Evolutionary conservation across 2,888 invertebrate genomes (phyloP).

Genomic region (Itoplectis maculator): DNA sequence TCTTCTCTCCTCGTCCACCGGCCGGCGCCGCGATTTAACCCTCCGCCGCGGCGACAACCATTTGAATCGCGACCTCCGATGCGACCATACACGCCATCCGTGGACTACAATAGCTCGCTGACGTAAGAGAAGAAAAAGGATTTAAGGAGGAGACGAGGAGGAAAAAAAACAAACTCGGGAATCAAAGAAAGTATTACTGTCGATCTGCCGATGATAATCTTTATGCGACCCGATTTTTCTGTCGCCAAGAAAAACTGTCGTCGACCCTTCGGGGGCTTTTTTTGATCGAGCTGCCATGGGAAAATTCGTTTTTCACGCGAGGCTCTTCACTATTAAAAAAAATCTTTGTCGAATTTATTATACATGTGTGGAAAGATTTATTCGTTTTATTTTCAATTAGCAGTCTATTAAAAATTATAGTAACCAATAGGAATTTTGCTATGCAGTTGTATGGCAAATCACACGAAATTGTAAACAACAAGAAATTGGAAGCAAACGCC

Average conservation of each 20-base stretch:
- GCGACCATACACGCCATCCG: not conserved
- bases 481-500: no score
- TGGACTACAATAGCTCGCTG: constrained; percentile 1
- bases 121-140: constrained; percentile 28
- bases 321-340: not conserved
- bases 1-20: constrained; percentile 54
- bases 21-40: constrained; percentile 47
- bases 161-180: constrained; percentile 28
- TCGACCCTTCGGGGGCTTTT: not conserved
- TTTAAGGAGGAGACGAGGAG: constrained; percentile 6
- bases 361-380: no score
- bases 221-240: constrained; percentile 15
- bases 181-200: constrained; percentile 44
- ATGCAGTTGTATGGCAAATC: no score
- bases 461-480: no score
- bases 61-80: constrained; percentile 52
- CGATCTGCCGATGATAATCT: constrained; percentile 37
- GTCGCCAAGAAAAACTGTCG: not conserved
- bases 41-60: constrained; percentile 37
- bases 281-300: not conserved
- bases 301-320: constrained; percentile 3
- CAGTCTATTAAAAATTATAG: no score
- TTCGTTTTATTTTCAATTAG: no score
- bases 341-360: no score
- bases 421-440: no score